A percentile compares a stretch with the other conserved stretches of the same genome.
phyloP scores from a whole-genome alignment of 2,113 vertebrate genomes.

The Gila orcuttii region DNA sequence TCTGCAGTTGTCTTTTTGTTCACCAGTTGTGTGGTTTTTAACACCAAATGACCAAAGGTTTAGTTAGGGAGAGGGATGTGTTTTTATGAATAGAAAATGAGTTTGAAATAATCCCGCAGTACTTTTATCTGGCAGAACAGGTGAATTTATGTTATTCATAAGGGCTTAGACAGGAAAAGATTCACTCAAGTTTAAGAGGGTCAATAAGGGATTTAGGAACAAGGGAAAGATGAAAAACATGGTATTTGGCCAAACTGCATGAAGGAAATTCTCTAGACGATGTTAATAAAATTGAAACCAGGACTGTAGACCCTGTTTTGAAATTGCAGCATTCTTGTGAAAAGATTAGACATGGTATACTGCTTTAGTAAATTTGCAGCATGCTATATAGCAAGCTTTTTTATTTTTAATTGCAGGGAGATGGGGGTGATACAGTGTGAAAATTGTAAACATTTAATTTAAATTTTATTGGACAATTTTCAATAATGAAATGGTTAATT shows the following conservation, averaged over 20 bases:
- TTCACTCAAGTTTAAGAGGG: slow-evolving; percentile 23
- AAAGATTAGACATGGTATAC: not conserved
- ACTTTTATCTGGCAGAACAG: slow-evolving; percentile 16
- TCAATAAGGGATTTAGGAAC: slow-evolving; percentile 7
- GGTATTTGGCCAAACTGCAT: not conserved
- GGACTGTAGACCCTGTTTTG: slow-evolving; percentile 13
- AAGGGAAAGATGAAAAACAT: not conserved
- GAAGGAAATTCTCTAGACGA: not conserved
- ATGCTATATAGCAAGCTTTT: not conserved
- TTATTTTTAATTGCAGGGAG: not conserved
- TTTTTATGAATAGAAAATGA: slow-evolving; percentile 28
- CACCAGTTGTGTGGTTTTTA: not conserved
- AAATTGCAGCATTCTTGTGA: not conserved
- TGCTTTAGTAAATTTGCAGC: not conserved
- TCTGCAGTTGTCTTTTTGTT: not conserved
- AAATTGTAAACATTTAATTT: not conserved
- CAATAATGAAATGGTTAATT: not conserved
- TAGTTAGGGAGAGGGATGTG: not conserved
- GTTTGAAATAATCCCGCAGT: slow-evolving; percentile 25
- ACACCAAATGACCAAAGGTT: not conserved
- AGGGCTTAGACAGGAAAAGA: slow-evolving; percentile 19
- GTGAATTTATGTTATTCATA: slow-evolving; percentile 36
- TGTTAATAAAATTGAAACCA: not conserved
- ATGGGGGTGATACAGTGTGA: not conserved
- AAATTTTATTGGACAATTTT: not conserved